Conservation (phyloP, 2,888 invertebrate species). For the Eurois occulta region DNA sequence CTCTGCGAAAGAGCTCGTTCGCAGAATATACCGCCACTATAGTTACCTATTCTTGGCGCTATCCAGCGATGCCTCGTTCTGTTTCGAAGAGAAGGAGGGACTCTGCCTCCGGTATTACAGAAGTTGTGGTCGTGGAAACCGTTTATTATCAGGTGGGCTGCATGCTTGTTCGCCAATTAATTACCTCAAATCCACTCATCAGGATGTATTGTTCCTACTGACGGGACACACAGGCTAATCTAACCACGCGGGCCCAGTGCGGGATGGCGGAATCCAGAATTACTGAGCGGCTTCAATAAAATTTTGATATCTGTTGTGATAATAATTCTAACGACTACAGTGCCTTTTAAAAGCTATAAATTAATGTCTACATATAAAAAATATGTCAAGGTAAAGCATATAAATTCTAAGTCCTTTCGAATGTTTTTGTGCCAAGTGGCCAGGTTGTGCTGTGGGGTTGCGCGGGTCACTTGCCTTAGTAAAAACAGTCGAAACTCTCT, state of each 20-base stretch:
- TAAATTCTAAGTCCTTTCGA: too few relatives aligned
- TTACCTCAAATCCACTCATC: not conserved
- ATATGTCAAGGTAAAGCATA: too few relatives aligned
- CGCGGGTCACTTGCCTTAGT: too few relatives aligned
- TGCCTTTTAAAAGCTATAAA: too few relatives aligned
- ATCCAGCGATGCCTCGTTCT: conserved; percentile 12
- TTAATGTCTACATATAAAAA: too few relatives aligned
- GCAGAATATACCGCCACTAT: not conserved
- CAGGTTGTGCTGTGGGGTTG: too few relatives aligned
- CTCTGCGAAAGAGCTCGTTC: conserved; percentile 36
- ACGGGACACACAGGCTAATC: not conserved
- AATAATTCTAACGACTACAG: too few relatives aligned
- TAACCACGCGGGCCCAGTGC: not conserved
- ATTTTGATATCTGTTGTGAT: too few relatives aligned
- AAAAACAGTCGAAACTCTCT: too few relatives aligned
- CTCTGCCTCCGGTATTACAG: conserved; percentile 1
- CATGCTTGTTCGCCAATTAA: not conserved
- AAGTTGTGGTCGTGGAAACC: conserved; percentile 14
- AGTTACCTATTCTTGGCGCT: not conserved
- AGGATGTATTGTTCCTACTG: not conserved
- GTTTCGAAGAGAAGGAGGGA: not conserved
- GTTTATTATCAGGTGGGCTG: conserved; percentile 39
- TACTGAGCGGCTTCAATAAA: not conserved
- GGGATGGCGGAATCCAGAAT: not conserved
- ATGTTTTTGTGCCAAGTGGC: too few relatives aligned